Conservation (phyloP, 1,140 invertebrate species). For the Danaus melanippus region DNA sequence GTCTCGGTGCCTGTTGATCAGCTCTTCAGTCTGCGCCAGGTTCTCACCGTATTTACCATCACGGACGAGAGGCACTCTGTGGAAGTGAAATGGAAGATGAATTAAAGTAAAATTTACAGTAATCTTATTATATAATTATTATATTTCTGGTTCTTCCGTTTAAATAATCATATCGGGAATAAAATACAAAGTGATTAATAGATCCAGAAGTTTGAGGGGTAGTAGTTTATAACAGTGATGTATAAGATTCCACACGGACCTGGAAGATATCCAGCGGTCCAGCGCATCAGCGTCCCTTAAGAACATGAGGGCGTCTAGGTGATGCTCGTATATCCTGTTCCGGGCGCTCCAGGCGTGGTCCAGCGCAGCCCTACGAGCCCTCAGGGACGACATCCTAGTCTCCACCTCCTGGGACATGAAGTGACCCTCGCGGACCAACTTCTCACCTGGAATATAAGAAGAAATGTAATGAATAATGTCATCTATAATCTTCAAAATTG, state of each 20-base stretch:
- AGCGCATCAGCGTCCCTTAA: slow-evolving; percentile 86
- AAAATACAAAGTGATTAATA: too few relatives aligned
- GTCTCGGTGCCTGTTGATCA: slow-evolving; percentile 90
- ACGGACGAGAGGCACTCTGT: slow-evolving; percentile 78
- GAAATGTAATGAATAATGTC: too few relatives aligned
- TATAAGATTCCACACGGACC: slow-evolving; percentile 45
- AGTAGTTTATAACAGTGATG: too few relatives aligned
- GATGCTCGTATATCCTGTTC: slow-evolving; percentile 84
- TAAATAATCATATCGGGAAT: too few relatives aligned
- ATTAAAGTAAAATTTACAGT: too few relatives aligned
- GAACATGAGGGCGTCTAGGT: slow-evolving; percentile 89
- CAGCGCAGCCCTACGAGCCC: slow-evolving; percentile 78
- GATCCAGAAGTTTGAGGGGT: too few relatives aligned
- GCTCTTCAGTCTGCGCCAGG: slow-evolving; percentile 91
- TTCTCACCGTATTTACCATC: slow-evolving; percentile 88
- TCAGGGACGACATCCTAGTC: slow-evolving; percentile 84
- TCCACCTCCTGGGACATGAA: slow-evolving; percentile 92
- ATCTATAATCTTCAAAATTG: background rate
- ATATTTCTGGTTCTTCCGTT: too few relatives aligned
- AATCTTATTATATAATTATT: too few relatives aligned
- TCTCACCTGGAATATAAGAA: slow-evolving; percentile 69
- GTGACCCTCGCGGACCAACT: slow-evolving; percentile 85
- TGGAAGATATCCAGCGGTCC: slow-evolving; percentile 85
- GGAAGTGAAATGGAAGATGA: too few relatives aligned
- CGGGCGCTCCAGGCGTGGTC: slow-evolving; percentile 84